Percentiles rank a stretch among this genome's conserved stretches.
Evolutionary conservation across 2,888 invertebrate species (phyloP).

Genomic region (Lamellibrachia columna): DNA sequence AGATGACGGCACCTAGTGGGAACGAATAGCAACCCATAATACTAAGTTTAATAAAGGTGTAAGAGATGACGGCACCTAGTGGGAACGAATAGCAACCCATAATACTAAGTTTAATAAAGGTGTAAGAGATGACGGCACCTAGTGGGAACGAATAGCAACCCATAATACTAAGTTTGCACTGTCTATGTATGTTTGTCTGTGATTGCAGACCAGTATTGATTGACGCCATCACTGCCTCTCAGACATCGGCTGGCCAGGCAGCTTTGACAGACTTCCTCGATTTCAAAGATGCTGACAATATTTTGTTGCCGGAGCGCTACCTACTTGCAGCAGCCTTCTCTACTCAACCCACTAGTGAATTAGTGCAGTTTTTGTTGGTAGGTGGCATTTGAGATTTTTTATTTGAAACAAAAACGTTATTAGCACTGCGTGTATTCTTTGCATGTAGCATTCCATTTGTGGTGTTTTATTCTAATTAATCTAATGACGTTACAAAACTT

Average conservation of each 20-base stretch:
- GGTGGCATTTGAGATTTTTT: background rate
- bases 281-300: conserved; percentile 67
- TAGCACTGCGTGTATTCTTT: too few relatives aligned
- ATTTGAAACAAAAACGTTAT: background rate
- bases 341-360: conserved; percentile 72
- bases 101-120: background rate
- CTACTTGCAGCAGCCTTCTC: conserved; percentile 78
- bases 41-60: background rate
- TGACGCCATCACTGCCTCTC: conserved; percentile 76
- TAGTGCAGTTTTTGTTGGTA: conserved; percentile 66
- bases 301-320: conserved; percentile 77
- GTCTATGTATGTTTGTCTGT: conserved; percentile 36
- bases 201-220: conserved; percentile 66
- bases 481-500: too few relatives aligned
- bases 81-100: background rate
- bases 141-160: background rate
- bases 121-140: background rate
- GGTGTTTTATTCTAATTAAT: too few relatives aligned
- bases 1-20: background rate
- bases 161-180: background rate
- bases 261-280: conserved; percentile 75
- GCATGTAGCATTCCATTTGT: too few relatives aligned
- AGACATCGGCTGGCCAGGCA: conserved; percentile 75
- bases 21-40: background rate
- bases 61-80: background rate